Conservation (phyloP, 2,888 invertebrate species). For the Hirtodrosophila histrioides region DNA sequence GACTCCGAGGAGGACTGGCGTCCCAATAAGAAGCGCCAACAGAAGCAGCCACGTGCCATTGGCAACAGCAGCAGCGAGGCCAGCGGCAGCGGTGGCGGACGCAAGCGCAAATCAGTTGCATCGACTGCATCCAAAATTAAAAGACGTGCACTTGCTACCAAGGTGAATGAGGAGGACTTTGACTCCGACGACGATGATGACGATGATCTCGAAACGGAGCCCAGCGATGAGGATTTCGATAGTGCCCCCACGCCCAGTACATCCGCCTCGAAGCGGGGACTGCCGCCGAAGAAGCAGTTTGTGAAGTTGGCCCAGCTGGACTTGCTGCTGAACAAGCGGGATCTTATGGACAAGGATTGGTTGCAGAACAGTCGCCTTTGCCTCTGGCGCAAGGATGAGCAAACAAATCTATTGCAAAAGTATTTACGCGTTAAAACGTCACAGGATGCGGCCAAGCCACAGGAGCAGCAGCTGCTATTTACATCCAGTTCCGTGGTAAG, state of each 20-base stretch:
- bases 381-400: slow-evolving; percentile 84
- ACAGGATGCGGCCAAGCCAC: slow-evolving; percentile 44
- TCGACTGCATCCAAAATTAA: slow-evolving; percentile 71
- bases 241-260: slow-evolving; percentile 49
- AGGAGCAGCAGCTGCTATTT: slow-evolving; percentile 81
- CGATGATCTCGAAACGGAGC: slow-evolving; percentile 65
- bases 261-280: slow-evolving; percentile 58
- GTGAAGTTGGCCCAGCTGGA: slow-evolving; percentile 63
- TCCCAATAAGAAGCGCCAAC: slow-evolving; percentile 77
- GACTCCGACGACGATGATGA: slow-evolving; percentile 62
- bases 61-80: slow-evolving; percentile 40
- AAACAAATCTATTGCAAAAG: slow-evolving; percentile 83
- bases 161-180: slow-evolving; percentile 74
- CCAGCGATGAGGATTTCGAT: slow-evolving; percentile 71
- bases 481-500: slow-evolving; percentile 84
- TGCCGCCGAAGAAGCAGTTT: slow-evolving; percentile 80
- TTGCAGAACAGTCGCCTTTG: slow-evolving; percentile 81
- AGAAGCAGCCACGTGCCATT: slow-evolving; percentile 62
- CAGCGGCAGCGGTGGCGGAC: slow-evolving; percentile 58
- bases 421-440: slow-evolving; percentile 82
- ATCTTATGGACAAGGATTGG: slow-evolving; percentile 78
- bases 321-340: slow-evolving; percentile 81
- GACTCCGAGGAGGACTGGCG: slow-evolving; percentile 84
- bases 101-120: slow-evolving; percentile 58
- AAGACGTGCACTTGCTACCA: slow-evolving; percentile 61